Evolutionary conservation across 2,113 vertebrate genomes (phyloP), one percentile per base, ranked within the genome.

Genomic region (Alaudala cheleensis): DNA sequence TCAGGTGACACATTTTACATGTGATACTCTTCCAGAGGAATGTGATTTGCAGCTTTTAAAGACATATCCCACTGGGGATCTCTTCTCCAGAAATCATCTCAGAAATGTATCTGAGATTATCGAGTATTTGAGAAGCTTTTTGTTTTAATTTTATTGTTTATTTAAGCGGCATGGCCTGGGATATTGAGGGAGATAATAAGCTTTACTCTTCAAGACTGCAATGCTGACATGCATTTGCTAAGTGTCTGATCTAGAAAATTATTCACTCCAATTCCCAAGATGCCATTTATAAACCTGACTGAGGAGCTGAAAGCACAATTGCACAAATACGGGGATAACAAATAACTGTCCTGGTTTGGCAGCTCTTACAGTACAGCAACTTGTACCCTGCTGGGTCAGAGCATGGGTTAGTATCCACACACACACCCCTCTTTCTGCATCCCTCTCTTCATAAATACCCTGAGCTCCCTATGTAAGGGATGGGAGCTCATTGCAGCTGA

Each of bases 351-450:
- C n/a, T 66, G 56, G 45, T 17, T 83, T 80, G 10, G 24, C n/a
- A 26, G 42, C 39, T 74, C 44, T 39, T 28, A 28, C 7, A 51
- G 24, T 6, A 31, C 18, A 81, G n/a, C 28, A 58, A 3, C 33
- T 77, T 31, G 45, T 64, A 44, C 37, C 64, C 28, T 49, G 31
- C 37, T 84, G 50, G 47, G 16, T 78, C 34, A 81, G 66, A 86
- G 42, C 51, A 50, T 0, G 3, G 34, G 14, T 10, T 10, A 29
- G 8, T 7, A 40, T 12, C 3, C 5, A 7, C 7, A 8, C 23
- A 2, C 19, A 6, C 1, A 14, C 4, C 6, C 5, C 26, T 50
- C 26, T 50, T 85, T 58, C 82, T 87, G 60, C 29, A 47, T 14
- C 8, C 13, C 10, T 13, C 25, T 66, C 54, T 28, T 19, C 14